Conservation (phyloP, 2,797 vertebrate species). For the Pithecia hirsuta region DNA sequence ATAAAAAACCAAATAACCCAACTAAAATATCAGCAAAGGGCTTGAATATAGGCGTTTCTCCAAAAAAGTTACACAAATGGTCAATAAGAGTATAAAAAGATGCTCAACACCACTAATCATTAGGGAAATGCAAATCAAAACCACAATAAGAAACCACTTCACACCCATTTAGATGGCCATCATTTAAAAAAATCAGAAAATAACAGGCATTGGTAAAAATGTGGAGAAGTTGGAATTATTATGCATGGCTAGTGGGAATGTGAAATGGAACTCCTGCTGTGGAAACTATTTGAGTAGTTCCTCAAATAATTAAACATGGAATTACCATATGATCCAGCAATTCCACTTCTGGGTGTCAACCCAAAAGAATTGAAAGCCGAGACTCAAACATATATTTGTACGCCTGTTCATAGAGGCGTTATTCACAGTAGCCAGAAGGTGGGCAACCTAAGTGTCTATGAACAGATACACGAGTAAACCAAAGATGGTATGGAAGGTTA, state of each 20-base stretch:
- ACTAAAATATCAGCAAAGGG: not conserved
- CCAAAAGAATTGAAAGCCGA: not conserved
- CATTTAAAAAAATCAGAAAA: not conserved
- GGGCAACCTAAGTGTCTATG: not conserved
- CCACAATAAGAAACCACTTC: not conserved
- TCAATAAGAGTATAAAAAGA: not conserved
- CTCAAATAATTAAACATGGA: not conserved
- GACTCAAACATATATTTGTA: not conserved
- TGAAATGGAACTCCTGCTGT: not conserved
- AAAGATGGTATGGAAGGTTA: not conserved
- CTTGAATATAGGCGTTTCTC: not conserved
- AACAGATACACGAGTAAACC: not conserved
- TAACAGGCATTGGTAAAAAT: not conserved
- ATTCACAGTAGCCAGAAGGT: not conserved
- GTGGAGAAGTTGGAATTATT: not conserved
- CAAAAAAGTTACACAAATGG: not conserved
- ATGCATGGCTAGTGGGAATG: not conserved
- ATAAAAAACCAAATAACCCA: not conserved
- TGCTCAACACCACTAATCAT: not conserved
- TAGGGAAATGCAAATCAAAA: conserved; percentile 25
- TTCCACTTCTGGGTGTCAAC: not conserved
- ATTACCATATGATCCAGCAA: not conserved
- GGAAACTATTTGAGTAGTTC: not conserved
- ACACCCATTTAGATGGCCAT: not conserved
- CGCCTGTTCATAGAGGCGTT: not conserved